phyloP scores from a whole-genome alignment of 2,888 invertebrate genomes.

The Eupeodes luniger region DNA sequence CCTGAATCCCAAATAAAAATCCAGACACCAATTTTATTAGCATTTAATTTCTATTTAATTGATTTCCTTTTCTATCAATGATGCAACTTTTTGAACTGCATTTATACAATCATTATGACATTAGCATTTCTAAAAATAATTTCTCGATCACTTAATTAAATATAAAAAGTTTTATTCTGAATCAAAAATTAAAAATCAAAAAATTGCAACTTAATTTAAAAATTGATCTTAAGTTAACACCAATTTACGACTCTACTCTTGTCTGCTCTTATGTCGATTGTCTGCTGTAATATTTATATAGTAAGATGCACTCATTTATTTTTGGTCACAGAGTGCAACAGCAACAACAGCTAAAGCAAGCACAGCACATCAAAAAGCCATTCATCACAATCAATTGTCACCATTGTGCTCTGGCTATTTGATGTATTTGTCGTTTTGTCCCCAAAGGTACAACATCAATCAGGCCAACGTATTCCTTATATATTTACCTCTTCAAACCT shows the following conservation, averaged over 20 bases:
- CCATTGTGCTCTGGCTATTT: conserved; percentile 63
- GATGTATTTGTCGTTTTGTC: conserved; percentile 66
- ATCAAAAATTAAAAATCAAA: conserved; percentile 29
- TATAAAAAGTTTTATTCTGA: conserved; percentile 3
- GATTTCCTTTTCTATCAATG: background rate
- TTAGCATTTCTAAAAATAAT: conserved; percentile 23
- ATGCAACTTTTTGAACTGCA: background rate
- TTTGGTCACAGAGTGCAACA: conserved; percentile 14
- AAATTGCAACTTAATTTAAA: conserved; percentile 38
- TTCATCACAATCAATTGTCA: conserved; percentile 67
- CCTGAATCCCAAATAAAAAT: too few species aligned
- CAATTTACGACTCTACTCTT: conserved; percentile 29
- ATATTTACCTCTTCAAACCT: too few species aligned
- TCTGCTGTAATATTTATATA: background rate
- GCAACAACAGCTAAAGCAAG: too few species aligned
- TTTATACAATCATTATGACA: background rate
- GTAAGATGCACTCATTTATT: conserved; percentile 30
- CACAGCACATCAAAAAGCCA: conserved; percentile 55
- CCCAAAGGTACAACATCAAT: conserved; percentile 62
- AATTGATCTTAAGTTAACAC: conserved; percentile 52
- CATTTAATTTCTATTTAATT: background rate
- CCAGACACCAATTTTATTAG: too few species aligned
- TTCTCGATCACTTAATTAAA: conserved; percentile 14
- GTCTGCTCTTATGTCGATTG: conserved; percentile 1
- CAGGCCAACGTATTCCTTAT: conserved; percentile 38